Base-by-base conservation (phyloP, 2,888 invertebrate genomes). In the Parasteatoda lunata region DNA sequence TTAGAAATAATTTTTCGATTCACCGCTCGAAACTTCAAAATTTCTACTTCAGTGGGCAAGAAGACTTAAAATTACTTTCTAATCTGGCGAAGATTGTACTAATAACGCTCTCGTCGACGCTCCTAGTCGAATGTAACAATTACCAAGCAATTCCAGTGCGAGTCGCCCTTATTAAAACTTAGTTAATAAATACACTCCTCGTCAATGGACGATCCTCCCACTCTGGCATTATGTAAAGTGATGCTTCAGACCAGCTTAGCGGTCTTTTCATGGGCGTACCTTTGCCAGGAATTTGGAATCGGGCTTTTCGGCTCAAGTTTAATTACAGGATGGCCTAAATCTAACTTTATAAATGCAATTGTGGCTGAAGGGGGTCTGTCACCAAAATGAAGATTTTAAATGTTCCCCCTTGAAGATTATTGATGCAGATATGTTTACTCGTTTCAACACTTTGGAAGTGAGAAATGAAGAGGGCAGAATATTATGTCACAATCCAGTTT, bases 81-180 rank as follows among this genome's bases (percentile, higher is more conserved):
- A 59, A 59, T 59, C n/a, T 59, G 3, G 59, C 11, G 8, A 59
- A 80, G 73, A 48, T 65, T 66, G 13, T 13, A 47, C 68, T 66
- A 73, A 72, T 51, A 80, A 80, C 52, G 52, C 52, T 8, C n/a
- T 4, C 65, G 47, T 69, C 13, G 15, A 51, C 77, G 54, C 59
- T 54, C 69, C 59, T 7, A 5, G 52, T 59, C 49, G 59, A 72
- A 81, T 76, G 82, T 70, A 76, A 70, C 76, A 82, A 82, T 82
- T 82, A 82, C 45, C 7, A 64, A 70, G 64, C 70, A 49, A 82
- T 82, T 76, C 59, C 64, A 82, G 65, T 70, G 76, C 76, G 68
- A 82, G 69, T 82, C 68, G 52, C 30, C 66, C 83, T 84, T 71
- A 84, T 84, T 84, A 84, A 72, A 84, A 84, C 77, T 84, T 84